Conservation (phyloP, 2,888 invertebrate species). For the Drosophila putrida region DNA sequence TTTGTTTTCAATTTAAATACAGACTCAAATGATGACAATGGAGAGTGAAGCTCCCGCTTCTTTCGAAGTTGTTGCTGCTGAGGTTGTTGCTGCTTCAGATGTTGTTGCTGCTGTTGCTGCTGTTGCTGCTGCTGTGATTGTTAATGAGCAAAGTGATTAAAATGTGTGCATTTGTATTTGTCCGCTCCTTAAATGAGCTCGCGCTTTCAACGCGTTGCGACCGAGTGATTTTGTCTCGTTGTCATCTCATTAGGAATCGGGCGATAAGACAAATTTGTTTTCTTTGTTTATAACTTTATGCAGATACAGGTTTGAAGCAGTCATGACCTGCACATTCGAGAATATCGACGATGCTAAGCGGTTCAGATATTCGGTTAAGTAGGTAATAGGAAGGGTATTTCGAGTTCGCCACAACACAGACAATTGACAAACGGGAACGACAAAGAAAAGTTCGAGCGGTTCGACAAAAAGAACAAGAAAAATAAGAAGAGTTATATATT, state of each 20-base stretch:
- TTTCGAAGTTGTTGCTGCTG: neutral
- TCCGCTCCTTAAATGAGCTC: conserved; percentile 82
- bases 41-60: neutral
- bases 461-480: conserved; percentile 26
- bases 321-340: conserved; percentile 19
- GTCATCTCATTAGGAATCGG: conserved; percentile 84
- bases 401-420: neutral
- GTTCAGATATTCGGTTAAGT: too few relatives aligned
- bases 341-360: conserved; percentile 5
- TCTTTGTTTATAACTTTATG: conserved; percentile 77
- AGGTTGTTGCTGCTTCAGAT: neutral
- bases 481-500: conserved; percentile 69
- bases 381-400: conserved; percentile 29
- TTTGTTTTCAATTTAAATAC: conserved; percentile 22
- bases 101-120: conserved; percentile 16
- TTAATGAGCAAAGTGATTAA: conserved; percentile 84
- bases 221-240: conserved; percentile 79
- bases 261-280: conserved; percentile 84
- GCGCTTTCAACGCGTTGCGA: conserved; percentile 77
- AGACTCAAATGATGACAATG: conserved; percentile 10
- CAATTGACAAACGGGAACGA: conserved; percentile 6
- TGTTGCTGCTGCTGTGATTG: conserved; percentile 34
- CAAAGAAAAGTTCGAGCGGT: conserved; percentile 35
- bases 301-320: conserved; percentile 69
- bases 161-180: conserved; percentile 83